Conservation (phyloP, 2,113 vertebrate genomes). For the Microcebus tavaratra region DNA sequence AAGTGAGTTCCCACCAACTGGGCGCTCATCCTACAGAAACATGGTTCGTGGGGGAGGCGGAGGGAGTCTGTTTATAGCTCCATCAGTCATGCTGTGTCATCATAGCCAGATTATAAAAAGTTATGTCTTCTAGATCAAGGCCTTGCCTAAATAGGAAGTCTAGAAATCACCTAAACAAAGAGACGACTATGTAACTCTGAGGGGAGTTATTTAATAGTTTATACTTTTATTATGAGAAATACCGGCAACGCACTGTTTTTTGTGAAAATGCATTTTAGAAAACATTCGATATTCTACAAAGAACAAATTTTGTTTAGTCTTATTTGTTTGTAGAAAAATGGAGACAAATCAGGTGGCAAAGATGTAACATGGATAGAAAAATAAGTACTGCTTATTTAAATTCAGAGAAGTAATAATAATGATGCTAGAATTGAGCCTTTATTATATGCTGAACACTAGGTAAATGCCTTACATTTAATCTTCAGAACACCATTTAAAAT, state of each 20-base stretch:
- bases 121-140: constrained; percentile 1
- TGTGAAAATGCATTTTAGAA: neutral
- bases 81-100: neutral
- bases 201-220: neutral
- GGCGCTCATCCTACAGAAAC: neutral
- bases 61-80: constrained; percentile 31
- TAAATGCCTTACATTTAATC: neutral
- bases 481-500: neutral
- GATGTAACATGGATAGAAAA: neutral
- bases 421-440: neutral
- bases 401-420: neutral
- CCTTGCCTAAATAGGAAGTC: constrained; percentile 65
- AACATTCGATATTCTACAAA: neutral
- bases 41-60: neutral
- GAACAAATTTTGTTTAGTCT: neutral
- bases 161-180: constrained; percentile 63
- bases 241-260: neutral
- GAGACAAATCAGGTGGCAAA: neutral
- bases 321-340: constrained; percentile 6
- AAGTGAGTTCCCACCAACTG: constrained; percentile 14
- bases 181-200: neutral
- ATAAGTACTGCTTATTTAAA: neutral
- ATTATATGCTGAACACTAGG: neutral
- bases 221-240: neutral
- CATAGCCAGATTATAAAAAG: constrained; percentile 48